A percentile compares a stretch with the other conserved stretches of the same genome.
These are phyloP conservation scores for Chrysolina americana DNA, from an alignment of 2,888 invertebrate genomes.

Conservation along the genomic window DNA sequence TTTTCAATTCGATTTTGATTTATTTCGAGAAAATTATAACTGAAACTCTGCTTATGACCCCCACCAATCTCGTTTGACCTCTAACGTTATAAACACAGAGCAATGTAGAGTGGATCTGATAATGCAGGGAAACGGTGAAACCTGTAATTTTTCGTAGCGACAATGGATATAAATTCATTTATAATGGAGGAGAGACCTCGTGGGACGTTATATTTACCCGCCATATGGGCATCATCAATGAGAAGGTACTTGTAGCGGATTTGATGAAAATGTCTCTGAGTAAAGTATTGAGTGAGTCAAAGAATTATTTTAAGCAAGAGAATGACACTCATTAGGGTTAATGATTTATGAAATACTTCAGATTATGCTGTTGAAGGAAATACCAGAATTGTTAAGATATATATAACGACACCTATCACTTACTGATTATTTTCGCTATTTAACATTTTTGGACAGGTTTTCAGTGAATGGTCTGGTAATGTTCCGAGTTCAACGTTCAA, in stretches of 20 bases:
- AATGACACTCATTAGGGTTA: not conserved
- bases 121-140: conserved; percentile 7
- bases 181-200: conserved; percentile 1
- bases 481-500: no score
- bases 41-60: not conserved
- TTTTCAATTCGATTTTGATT: no score
- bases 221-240: conserved; percentile 2
- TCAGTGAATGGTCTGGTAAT: not conserved
- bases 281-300: not conserved
- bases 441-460: not conserved
- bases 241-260: not conserved
- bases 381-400: conserved; percentile 4
- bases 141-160: conserved; percentile 4
- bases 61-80: not conserved
- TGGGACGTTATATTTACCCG: conserved; percentile 8
- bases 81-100: not conserved
- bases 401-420: not conserved
- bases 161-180: conserved; percentile 12
- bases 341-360: conserved; percentile 6
- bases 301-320: not conserved
- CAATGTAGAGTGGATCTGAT: conserved; percentile 1
- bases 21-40: no score
- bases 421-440: not conserved
- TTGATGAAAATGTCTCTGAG: not conserved
- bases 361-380: not conserved